phyloP scores from a whole-genome alignment of 2,113 vertebrate genomes.

The Podarcis raffonei region DNA sequence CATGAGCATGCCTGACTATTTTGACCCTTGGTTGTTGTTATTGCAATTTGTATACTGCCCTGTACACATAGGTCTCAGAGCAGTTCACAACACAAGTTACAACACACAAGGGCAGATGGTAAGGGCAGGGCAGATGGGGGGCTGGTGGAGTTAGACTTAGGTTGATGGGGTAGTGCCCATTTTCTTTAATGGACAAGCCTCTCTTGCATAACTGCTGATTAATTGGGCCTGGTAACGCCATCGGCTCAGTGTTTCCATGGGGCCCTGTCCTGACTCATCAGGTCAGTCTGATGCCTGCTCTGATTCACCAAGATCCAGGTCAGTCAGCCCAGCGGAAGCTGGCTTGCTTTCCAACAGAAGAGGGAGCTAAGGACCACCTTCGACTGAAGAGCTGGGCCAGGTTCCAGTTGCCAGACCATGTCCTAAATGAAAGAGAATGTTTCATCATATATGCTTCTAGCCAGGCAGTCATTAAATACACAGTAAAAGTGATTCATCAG shows the following conservation, averaged over 20 bases:
- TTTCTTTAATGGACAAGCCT: too few species aligned
- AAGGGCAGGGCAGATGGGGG: too few species aligned
- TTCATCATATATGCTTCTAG: conserved; percentile 31
- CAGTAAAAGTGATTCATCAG: conserved; percentile 59
- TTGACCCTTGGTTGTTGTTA: too few species aligned
- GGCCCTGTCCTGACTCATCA: neutral
- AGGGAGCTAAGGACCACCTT: neutral
- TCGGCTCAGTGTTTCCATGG: neutral
- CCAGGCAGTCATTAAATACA: conserved; percentile 17
- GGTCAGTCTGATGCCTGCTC: neutral
- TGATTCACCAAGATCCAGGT: neutral
- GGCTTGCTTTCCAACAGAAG: neutral
- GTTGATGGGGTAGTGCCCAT: too few species aligned
- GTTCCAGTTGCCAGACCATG: neutral
- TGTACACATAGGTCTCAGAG: too few species aligned
- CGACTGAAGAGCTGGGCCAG: neutral
- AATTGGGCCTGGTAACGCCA: neutral
- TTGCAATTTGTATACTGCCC: too few species aligned
- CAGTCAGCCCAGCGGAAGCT: neutral
- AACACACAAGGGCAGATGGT: too few species aligned
- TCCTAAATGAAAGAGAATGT: conserved; percentile 1
- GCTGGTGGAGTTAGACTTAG: too few species aligned
- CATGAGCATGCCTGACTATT: too few species aligned
- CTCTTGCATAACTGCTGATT: neutral
- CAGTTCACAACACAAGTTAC: too few species aligned